Evolutionary conservation across 2,888 invertebrate species (phyloP).

Genomic region (Microctonus aethiopoides): DNA sequence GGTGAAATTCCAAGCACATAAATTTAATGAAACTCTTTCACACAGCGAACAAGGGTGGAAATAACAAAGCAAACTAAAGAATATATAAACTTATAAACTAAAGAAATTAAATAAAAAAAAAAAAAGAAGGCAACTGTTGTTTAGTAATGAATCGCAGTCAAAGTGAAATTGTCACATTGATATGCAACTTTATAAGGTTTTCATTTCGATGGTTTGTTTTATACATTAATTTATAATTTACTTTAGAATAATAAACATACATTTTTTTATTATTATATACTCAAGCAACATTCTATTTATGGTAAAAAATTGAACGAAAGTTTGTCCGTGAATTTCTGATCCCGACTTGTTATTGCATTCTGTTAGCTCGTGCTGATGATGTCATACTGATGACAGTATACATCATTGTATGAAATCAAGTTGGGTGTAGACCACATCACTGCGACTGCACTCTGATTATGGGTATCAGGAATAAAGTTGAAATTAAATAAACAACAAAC

Average conservation of each 20-base stretch:
- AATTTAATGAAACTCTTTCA: not conserved
- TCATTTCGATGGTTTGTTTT: too few relatives aligned
- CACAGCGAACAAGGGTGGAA: not conserved
- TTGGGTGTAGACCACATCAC: not conserved
- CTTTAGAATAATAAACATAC: too few relatives aligned
- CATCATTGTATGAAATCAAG: not conserved
- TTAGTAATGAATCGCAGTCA: slow-evolving; percentile 5
- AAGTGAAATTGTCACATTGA: not conserved
- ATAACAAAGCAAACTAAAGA: not conserved
- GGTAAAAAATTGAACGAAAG: not conserved
- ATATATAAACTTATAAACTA: not conserved
- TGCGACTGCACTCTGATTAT: not conserved
- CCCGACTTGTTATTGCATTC: not conserved
- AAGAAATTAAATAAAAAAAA: not conserved
- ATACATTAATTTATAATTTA: too few relatives aligned
- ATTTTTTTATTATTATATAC: not conserved
- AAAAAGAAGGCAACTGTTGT: not conserved
- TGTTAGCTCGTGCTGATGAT: not conserved
- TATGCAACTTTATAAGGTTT: not conserved
- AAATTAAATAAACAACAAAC: not conserved
- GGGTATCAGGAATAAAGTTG: not conserved
- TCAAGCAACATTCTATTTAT: not conserved
- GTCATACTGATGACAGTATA: not conserved
- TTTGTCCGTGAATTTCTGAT: slow-evolving; percentile 7
- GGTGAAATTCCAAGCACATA: not conserved